Conservation (phyloP, 2,113 vertebrate genomes). For the Cheilinus undulatus region DNA sequence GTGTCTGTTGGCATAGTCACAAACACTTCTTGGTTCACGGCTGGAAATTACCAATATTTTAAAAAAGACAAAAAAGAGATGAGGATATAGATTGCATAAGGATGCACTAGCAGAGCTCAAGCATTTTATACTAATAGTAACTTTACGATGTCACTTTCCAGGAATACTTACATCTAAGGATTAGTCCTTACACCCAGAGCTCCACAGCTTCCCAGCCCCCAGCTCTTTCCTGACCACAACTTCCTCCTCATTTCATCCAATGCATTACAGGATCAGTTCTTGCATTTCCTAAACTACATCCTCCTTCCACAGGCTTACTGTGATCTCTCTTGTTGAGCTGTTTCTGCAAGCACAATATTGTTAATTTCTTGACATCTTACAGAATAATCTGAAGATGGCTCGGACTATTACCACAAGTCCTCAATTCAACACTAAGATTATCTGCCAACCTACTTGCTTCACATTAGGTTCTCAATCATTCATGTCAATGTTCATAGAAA, state of each 20-base stretch:
- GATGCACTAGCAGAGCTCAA: not conserved
- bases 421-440: not conserved
- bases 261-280: constrained; percentile 11
- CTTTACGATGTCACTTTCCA: no score
- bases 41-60: constrained; percentile 22
- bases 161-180: no score
- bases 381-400: not conserved
- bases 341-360: not conserved
- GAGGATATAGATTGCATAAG: not conserved
- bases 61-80: not conserved
- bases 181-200: constrained; percentile 5
- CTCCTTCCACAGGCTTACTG: not conserved
- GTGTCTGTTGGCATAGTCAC: constrained; percentile 55
- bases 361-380: not conserved
- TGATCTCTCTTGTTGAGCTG: not conserved
- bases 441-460: not conserved
- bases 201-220: constrained; percentile 8
- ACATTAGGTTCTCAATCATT: constrained; percentile 10
- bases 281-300: not conserved
- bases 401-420: not conserved
- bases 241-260: constrained; percentile 25
- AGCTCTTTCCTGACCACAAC: constrained; percentile 19
- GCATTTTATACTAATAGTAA: not conserved
- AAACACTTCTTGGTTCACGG: constrained; percentile 45
- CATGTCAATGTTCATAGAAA: constrained; percentile 27